phyloP scores from a whole-genome alignment of 2,797 vertebrate species.

The Cryptoblepharus egeriae region DNA sequence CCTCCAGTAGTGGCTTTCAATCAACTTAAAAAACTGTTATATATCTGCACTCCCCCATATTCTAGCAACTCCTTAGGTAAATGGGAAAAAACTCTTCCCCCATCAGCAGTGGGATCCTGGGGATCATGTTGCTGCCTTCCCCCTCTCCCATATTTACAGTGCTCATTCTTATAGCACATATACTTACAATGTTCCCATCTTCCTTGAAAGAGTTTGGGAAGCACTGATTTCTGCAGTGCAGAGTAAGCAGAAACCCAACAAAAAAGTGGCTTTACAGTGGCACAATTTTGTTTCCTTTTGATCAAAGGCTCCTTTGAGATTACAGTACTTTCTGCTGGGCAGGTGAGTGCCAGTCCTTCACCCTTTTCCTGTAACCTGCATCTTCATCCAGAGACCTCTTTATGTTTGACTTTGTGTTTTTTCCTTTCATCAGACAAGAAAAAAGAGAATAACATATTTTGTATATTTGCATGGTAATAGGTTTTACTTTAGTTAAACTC shows the following conservation, averaged over 20 bases:
- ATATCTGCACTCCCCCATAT: no score
- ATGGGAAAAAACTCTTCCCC: no score
- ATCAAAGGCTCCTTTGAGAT: slow-evolving; percentile 47
- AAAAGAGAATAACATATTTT: slow-evolving; percentile 16
- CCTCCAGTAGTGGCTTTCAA: no score
- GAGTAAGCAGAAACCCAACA: not conserved
- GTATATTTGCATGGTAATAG: slow-evolving; percentile 20
- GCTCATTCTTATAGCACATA: no score
- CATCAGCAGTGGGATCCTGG: no score
- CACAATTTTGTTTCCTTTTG: slow-evolving; percentile 35
- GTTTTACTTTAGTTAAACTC: slow-evolving; percentile 23
- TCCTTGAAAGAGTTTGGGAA: no score
- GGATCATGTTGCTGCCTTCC: no score
- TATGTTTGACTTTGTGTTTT: not conserved
- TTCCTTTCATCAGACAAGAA: slow-evolving; percentile 39
- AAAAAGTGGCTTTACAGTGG: slow-evolving; percentile 24
- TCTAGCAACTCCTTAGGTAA: no score
- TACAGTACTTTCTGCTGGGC: slow-evolving; percentile 14
- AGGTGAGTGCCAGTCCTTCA: slow-evolving; percentile 36
- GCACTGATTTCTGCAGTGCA: not conserved
- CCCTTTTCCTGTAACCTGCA: not conserved
- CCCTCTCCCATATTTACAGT: no score
- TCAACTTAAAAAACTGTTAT: no score
- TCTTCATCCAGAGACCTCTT: slow-evolving; percentile 19
- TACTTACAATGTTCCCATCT: no score